Conservation (phyloP, 2,888 invertebrate species). For the Aleiodes testaceus region DNA sequence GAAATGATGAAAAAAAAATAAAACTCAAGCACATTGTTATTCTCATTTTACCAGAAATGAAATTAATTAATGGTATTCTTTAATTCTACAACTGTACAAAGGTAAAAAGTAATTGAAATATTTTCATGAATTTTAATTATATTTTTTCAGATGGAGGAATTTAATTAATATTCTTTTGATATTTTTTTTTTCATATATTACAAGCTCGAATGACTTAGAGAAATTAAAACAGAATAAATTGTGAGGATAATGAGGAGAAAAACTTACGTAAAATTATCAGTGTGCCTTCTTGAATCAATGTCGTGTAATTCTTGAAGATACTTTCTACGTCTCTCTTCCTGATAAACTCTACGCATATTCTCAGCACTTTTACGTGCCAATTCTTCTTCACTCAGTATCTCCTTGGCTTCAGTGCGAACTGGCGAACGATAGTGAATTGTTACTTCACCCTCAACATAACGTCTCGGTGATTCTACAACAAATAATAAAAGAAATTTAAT, state of each 20-base stretch:
- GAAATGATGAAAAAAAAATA: constrained; percentile 44
- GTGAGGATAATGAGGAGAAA: not conserved
- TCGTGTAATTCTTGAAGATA: constrained; percentile 95
- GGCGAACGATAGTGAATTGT: constrained; percentile 95
- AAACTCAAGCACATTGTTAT: too few species aligned
- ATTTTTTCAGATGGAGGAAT: not conserved
- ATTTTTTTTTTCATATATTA: not conserved
- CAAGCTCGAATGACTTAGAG: not conserved
- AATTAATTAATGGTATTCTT: constrained; percentile 13
- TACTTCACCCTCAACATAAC: constrained; percentile 93
- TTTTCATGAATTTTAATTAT: not conserved
- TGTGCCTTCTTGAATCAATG: constrained; percentile 93
- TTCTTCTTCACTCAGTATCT: constrained; percentile 90
- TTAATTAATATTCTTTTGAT: constrained; percentile 25
- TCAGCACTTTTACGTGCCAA: constrained; percentile 90
- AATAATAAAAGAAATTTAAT: constrained; percentile 1
- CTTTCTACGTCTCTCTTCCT: constrained; percentile 91
- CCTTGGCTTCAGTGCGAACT: constrained; percentile 89
- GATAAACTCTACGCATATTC: constrained; percentile 91
- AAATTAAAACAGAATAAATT: not conserved
- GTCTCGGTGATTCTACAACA: constrained; percentile 85
- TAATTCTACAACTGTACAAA: not conserved
- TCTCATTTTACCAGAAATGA: not conserved
- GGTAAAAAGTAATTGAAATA: not conserved
- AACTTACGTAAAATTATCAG: constrained; percentile 89